Evolutionary conservation across 2,797 vertebrate genomes (phyloP).

Genomic region (Platalea minor): DNA sequence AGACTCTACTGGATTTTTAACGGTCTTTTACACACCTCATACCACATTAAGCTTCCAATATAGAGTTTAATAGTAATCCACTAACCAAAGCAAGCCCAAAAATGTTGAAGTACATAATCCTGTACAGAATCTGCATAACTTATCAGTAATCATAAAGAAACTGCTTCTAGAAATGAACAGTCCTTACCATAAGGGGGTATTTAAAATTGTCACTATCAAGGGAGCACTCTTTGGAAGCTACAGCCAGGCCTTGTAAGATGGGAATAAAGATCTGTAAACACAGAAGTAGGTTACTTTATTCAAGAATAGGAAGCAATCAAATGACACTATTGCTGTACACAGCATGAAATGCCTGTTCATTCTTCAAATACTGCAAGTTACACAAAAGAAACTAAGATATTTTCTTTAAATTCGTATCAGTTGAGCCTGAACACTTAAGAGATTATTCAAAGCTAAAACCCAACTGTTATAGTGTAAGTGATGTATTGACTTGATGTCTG

Average conservation of each 20-base stretch:
- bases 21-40: not conserved
- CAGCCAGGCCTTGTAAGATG: constrained; percentile 91
- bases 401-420: not conserved
- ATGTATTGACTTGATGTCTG: not conserved
- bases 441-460: not conserved
- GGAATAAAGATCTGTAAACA: constrained; percentile 91
- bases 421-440: not conserved
- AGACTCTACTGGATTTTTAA: not conserved
- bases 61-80: not conserved
- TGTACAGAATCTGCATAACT: not conserved
- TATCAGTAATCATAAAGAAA: not conserved
- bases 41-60: not conserved
- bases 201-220: constrained; percentile 98
- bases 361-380: not conserved
- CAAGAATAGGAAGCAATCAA: not conserved
- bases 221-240: constrained; percentile 96
- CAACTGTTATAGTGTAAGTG: not conserved
- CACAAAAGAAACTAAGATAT: not conserved
- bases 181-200: constrained; percentile 95
- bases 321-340: not conserved
- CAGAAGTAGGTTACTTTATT: not conserved
- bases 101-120: not conserved
- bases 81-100: not conserved
- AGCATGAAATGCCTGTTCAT: not conserved
- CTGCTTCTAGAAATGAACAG: not conserved